Conservation (phyloP, 1,140 invertebrate species). For the Macrosteles quadrilineatus region DNA sequence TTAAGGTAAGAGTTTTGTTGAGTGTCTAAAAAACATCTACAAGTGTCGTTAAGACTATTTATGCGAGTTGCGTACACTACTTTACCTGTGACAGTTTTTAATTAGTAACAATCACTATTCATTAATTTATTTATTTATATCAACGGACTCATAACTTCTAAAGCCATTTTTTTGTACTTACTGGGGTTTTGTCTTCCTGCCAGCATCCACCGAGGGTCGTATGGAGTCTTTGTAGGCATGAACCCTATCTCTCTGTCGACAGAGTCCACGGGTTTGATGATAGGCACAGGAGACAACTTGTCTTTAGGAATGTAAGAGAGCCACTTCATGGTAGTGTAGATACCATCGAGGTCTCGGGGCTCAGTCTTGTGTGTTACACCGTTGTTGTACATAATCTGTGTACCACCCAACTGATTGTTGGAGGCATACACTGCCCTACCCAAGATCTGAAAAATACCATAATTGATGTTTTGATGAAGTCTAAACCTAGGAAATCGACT, state of each 20-base stretch:
- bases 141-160: too few species aligned
- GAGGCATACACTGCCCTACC: slow-evolving; percentile 97
- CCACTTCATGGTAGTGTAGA: slow-evolving; percentile 84
- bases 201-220: slow-evolving; percentile 93
- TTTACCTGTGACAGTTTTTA: too few species aligned
- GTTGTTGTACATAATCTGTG: slow-evolving; percentile 96
- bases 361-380: slow-evolving; percentile 95
- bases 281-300: slow-evolving; percentile 73
- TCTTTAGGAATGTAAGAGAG: slow-evolving; percentile 76
- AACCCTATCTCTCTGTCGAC: slow-evolving; percentile 87
- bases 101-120: too few species aligned
- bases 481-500: too few species aligned
- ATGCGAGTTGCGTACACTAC: too few species aligned
- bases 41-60: too few species aligned
- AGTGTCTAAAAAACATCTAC: too few species aligned
- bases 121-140: too few species aligned
- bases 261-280: slow-evolving; percentile 73
- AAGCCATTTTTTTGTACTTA: slow-evolving; percentile 46
- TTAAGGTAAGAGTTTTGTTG: too few species aligned
- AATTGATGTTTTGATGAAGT: too few species aligned
- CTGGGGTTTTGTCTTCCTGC: slow-evolving; percentile 68
- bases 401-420: slow-evolving; percentile 97
- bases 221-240: slow-evolving; percentile 85
- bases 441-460: too few species aligned
- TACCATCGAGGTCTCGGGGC: slow-evolving; percentile 90